Conservation (phyloP, 92 coral and sea anemone species). For the Palythoa grandiflora region DNA sequence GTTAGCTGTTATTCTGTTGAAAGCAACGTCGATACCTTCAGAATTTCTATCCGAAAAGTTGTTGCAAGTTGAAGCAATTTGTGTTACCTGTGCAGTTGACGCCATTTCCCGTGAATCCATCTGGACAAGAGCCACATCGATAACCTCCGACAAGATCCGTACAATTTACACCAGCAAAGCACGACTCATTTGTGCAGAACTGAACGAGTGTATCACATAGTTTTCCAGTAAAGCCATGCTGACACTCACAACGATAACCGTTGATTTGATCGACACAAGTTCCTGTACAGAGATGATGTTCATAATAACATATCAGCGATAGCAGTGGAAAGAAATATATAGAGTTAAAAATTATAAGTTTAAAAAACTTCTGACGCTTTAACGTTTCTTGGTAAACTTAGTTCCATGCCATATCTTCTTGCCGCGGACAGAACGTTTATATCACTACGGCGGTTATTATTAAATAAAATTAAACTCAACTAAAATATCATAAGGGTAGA, state of each 20-base stretch:
- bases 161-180: constrained; percentile 82
- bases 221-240: constrained; percentile 70
- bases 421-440: too few species aligned
- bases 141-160: constrained; percentile 38
- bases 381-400: too few species aligned
- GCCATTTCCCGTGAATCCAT: constrained; percentile 84
- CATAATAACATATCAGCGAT: not conserved
- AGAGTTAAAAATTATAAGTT: too few species aligned
- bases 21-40: not conserved
- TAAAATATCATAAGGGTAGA: too few species aligned
- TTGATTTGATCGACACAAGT: constrained; percentile 64
- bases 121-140: constrained; percentile 81
- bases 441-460: too few species aligned
- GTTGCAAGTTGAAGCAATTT: not conserved
- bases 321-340: too few species aligned
- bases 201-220: constrained; percentile 62
- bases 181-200: constrained; percentile 65
- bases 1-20: not conserved
- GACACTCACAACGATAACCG: constrained; percentile 71
- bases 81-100: constrained; percentile 67
- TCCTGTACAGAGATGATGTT: not conserved
- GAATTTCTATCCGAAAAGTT: not conserved
- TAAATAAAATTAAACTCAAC: too few species aligned
- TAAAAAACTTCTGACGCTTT: too few species aligned
- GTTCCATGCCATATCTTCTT: too few species aligned